Evolutionary conservation across 2,888 invertebrate genomes (phyloP), one percentile per base, ranked within the genome.

Genomic region (Gastrophysa polygoni): DNA sequence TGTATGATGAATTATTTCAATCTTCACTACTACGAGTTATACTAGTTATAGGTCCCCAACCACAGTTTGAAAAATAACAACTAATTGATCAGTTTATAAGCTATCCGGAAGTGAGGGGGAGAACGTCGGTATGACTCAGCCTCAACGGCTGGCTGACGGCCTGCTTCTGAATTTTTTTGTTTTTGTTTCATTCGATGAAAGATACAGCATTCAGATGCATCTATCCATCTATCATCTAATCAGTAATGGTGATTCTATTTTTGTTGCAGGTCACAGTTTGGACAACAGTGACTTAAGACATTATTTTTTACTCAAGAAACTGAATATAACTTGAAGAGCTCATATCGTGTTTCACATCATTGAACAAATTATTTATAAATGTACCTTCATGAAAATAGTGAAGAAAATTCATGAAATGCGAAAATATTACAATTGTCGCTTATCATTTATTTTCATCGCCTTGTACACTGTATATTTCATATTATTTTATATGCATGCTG

Each of bases 241-340:
- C 20, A 5, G 21, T 32, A 32, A 14, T 52, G 38, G n/a, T 14
- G 55, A 47, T 51, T 61, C 56, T 60, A 59, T 56, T 76, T 75
- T 59, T n/a, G n/a, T n/a, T n/a, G n/a, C 66, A 79, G 78, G 79
- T 77, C 79, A 78, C 76, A 77, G 77, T 71, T 75, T 78, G 72
- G 79, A 78, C 77, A 76, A 77, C 69, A 73, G 77, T 73, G 78
- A 79, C 72, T 70, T 78, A 74, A 75, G 73, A 66, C 74, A 72
- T 64, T 77, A 59, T 74, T 78, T 76, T 71, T 71, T 77, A 70
- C 74, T 76, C 73, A 77, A 75, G 71, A 75, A 75, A 77, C 73
- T 74, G 71, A 76, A 71, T 70, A 66, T 68, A 59, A 61, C 63
- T 62, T 62, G 68, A 66, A 64, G 59, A 68, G 69, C 67, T 72